Conservation (phyloP, 2,113 vertebrate species). For the Protobothrops flavoviridis region DNA sequence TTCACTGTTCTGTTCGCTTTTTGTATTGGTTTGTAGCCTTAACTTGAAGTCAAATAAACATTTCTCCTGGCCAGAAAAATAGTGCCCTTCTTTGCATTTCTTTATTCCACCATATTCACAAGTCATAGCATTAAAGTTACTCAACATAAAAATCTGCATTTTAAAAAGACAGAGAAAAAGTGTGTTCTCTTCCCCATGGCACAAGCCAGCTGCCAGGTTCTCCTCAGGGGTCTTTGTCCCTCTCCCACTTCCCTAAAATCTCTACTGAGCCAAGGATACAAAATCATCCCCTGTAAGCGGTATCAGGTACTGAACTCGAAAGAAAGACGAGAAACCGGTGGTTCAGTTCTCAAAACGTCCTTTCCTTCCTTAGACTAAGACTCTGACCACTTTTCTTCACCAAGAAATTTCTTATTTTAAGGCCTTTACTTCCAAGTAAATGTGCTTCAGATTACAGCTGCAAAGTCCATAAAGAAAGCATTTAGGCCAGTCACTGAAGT, state of each 20-base stretch:
- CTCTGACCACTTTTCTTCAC: not conserved
- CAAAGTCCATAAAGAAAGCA: not conserved
- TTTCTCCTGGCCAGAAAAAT: conserved; percentile 73
- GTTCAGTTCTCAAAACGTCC: not conserved
- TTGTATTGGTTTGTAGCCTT: conserved; percentile 96
- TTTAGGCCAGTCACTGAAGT: not conserved
- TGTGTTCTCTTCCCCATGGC: not conserved
- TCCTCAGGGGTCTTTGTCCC: not conserved
- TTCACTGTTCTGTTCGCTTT: conserved; percentile 48
- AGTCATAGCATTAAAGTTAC: not conserved
- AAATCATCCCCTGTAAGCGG: not conserved
- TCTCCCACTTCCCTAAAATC: not conserved
- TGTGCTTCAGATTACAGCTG: not conserved
- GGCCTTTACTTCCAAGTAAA: not conserved
- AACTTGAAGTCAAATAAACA: conserved; percentile 89
- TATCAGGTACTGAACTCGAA: not conserved
- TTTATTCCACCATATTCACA: not conserved
- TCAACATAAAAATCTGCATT: not conserved
- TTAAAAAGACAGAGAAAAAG: not conserved
- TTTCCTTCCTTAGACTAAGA: not conserved
- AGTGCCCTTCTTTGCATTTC: conserved; percentile 17
- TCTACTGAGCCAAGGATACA: not conserved
- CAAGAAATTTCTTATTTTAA: not conserved
- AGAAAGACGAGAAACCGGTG: not conserved
- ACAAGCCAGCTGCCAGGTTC: not conserved